Conservation (phyloP, 37 sponge, comb jelly and placozoan genomes). For the Chondrosia reniformis region DNA sequence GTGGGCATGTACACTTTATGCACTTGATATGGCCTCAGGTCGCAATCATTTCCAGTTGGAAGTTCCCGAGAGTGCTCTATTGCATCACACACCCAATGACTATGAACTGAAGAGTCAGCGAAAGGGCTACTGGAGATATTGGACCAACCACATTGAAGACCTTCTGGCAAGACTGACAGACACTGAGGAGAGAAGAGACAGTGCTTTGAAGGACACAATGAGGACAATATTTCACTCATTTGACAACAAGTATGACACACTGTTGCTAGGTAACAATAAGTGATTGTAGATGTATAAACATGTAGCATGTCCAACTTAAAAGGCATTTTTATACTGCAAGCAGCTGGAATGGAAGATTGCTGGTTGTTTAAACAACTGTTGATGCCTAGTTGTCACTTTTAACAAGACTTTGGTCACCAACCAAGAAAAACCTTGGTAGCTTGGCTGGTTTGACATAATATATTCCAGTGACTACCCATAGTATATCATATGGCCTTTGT, state of each 20-base stretch:
- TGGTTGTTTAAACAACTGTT: too few relatives aligned
- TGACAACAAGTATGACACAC: slow-evolving; percentile 69
- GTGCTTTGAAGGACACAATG: slow-evolving; percentile 88
- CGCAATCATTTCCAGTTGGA: slow-evolving; percentile 81
- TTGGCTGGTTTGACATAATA: too few relatives aligned
- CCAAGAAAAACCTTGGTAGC: too few relatives aligned
- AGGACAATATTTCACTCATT: slow-evolving; percentile 81
- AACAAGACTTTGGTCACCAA: too few relatives aligned
- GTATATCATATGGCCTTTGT: too few relatives aligned
- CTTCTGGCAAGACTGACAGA: slow-evolving; percentile 36
- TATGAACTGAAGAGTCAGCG: slow-evolving; percentile 76
- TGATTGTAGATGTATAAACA: too few relatives aligned
- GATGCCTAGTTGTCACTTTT: too few relatives aligned
- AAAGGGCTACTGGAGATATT: slow-evolving; percentile 72
- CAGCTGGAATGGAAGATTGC: too few relatives aligned
- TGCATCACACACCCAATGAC: slow-evolving; percentile 48
- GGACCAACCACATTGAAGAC: slow-evolving; percentile 55
- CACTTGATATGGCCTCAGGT: background rate
- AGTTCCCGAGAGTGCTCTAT: slow-evolving; percentile 55
- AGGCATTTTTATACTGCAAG: too few relatives aligned
- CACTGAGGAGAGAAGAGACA: slow-evolving; percentile 72
- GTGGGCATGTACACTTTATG: background rate
- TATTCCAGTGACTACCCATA: too few relatives aligned
- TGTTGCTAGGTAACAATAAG: too few relatives aligned
- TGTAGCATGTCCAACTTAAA: too few relatives aligned